Percentiles rank a stretch among this genome's conserved stretches.
Conservation (phyloP, 2,888 invertebrate genomes). For the Phragmatobia fuliginosa region DNA sequence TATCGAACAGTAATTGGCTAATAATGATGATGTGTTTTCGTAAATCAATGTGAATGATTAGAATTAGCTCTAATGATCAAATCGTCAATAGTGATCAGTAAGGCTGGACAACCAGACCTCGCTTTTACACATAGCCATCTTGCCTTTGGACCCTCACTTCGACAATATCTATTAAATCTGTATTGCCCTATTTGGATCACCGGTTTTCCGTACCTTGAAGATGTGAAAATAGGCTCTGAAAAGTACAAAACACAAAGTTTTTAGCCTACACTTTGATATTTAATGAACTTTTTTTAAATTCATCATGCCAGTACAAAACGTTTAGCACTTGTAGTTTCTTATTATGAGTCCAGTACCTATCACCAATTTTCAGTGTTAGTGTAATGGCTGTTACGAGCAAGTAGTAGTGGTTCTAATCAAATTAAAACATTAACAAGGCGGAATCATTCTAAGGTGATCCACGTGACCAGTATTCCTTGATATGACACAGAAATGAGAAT, state of each 20-base stretch:
- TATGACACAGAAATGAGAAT: neutral
- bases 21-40: neutral
- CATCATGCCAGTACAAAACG: neutral
- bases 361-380: neutral
- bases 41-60: conserved; percentile 39
- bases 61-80: conserved; percentile 47
- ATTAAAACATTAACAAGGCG: too few species aligned
- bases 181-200: conserved; percentile 50
- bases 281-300: neutral
- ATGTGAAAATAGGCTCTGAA: conserved; percentile 38
- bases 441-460: too few species aligned
- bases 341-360: neutral
- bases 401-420: neutral
- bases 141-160: conserved; percentile 46
- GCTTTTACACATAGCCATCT: conserved; percentile 61
- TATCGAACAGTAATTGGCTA: neutral
- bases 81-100: conserved; percentile 52
- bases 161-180: conserved; percentile 55
- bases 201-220: conserved; percentile 48
- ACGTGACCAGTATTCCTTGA: neutral
- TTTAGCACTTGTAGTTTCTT: neutral
- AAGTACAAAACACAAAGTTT: conserved; percentile 9
- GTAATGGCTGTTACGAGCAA: neutral
- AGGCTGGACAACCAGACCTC: conserved; percentile 54
- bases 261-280: neutral